Evolutionary conservation across 2,888 invertebrate genomes (phyloP).

Genomic region (Carpatolechia fugitivella): DNA sequence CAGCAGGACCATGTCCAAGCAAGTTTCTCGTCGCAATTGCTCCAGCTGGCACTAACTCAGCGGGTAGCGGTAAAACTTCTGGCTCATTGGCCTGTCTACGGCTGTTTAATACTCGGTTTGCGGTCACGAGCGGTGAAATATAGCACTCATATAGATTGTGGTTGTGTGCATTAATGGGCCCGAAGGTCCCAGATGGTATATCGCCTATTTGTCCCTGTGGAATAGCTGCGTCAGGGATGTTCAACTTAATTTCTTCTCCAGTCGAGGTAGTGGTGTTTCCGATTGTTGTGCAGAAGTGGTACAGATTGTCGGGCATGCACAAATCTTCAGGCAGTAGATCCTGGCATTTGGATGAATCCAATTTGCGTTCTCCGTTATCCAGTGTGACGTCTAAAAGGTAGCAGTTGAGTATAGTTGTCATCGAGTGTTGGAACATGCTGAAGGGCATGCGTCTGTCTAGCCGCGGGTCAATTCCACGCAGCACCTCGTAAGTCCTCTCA

Average conservation of each 20-base stretch:
- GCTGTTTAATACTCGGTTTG: not conserved
- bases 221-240: conserved; percentile 22
- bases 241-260: conserved; percentile 25
- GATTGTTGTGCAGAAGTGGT: conserved; percentile 21
- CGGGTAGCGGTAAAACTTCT: conserved; percentile 22
- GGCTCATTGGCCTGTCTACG: not conserved
- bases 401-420: conserved; percentile 26
- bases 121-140: not conserved
- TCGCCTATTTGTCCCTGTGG: conserved; percentile 18
- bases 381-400: conserved; percentile 22
- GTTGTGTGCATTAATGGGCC: not conserved
- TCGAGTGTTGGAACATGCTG: conserved; percentile 31
- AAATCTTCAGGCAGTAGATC: conserved; percentile 27
- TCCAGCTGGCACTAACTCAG: conserved; percentile 20
- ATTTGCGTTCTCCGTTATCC: conserved; percentile 26
- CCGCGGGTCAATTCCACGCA: conserved; percentile 26
- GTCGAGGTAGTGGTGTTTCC: conserved; percentile 25
- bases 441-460: conserved; percentile 27
- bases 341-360: conserved; percentile 20
- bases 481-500: conserved; percentile 28
- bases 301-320: conserved; percentile 23
- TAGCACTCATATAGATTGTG: not conserved
- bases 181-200: conserved; percentile 15
- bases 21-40: conserved; percentile 20
- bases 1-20: conserved; percentile 22